Conservation (phyloP, 2,113 vertebrate species). For the Chaetops frenatus region DNA sequence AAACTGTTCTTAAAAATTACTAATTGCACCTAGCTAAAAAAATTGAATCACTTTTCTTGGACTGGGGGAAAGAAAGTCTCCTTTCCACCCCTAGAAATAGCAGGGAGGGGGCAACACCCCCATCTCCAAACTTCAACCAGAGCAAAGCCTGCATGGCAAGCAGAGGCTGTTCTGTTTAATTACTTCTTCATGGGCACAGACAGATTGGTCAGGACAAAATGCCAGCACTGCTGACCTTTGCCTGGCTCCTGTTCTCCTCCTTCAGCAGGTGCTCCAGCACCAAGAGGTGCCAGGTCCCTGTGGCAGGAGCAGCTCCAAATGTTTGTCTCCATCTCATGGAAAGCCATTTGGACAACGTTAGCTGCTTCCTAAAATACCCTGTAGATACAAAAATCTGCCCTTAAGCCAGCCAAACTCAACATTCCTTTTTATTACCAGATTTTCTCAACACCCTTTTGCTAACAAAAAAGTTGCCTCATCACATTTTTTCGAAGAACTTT, state of each 20-base stretch:
- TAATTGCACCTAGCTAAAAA: not conserved
- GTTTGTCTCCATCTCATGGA: fast-evolving
- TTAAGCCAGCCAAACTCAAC: not conserved
- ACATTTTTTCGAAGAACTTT: not conserved
- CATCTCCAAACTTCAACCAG: not conserved
- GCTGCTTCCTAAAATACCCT: not conserved
- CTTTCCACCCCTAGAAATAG: not conserved
- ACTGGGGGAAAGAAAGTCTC: not conserved
- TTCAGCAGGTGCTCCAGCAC: not conserved
- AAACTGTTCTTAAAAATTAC: not conserved
- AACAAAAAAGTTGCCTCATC: not conserved
- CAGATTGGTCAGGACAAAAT: not conserved
- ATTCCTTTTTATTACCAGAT: not conserved
- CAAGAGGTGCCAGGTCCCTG: not conserved
- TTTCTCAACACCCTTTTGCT: not conserved
- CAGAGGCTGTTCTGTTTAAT: not conserved
- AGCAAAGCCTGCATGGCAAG: not conserved
- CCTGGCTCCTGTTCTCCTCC: not conserved
- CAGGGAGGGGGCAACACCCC: not conserved
- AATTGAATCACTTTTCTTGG: not conserved
- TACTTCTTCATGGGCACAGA: fast-evolving
- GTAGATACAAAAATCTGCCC: not conserved
- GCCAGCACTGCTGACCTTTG: not conserved
- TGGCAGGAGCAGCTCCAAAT: not conserved
- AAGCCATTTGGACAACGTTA: fast-evolving